Conservation (phyloP, 2,888 invertebrate genomes). For the Eupithecia dodoneata region DNA sequence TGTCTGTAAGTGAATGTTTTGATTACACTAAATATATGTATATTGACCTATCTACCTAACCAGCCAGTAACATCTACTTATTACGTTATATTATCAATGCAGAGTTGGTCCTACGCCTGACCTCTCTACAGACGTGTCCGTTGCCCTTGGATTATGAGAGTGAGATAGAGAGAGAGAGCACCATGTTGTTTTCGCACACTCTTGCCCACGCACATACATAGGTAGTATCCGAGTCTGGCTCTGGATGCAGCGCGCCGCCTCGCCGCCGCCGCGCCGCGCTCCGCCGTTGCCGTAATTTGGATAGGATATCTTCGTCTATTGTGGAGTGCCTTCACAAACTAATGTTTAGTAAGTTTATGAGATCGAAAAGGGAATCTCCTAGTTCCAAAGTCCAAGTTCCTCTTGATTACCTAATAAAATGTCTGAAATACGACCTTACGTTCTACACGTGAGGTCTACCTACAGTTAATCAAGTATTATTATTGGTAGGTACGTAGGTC, state of each 20-base stretch:
- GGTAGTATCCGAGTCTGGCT: no score
- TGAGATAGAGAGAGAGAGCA: no score
- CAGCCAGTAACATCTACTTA: background rate
- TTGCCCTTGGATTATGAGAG: no score
- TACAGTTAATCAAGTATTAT: background rate
- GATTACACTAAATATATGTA: background rate
- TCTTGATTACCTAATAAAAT: background rate
- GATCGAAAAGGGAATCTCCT: background rate
- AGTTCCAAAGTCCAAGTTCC: no score
- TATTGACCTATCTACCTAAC: background rate
- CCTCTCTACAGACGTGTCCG: no score
- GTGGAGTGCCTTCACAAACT: background rate
- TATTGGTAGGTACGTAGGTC: background rate
- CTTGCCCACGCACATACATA: no score
- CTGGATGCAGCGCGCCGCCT: no score
- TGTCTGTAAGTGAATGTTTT: background rate
- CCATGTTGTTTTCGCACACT: no score
- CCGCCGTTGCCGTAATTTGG: no score
- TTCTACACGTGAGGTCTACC: background rate
- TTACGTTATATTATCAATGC: background rate
- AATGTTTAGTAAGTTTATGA: background rate
- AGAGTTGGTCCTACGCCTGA: background rate
- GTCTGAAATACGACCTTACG: background rate
- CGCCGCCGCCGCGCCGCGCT: no score
- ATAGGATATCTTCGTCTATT: no score